Evolutionary conservation across 2,797 vertebrate genomes (phyloP).

Genomic region (Rhadinocentrus ornatus): DNA sequence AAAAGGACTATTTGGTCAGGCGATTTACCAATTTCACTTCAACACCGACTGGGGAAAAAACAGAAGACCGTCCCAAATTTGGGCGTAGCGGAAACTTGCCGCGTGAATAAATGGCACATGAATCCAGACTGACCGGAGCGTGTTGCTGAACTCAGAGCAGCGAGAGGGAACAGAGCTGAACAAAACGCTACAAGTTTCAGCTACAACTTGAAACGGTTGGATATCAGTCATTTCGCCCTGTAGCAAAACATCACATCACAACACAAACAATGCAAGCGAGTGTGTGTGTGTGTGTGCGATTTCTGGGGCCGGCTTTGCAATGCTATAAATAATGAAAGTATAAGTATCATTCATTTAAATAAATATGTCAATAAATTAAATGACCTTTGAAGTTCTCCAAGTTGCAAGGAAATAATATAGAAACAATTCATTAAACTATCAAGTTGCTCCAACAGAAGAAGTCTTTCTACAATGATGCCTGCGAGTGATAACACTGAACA

Average conservation of each 20-base stretch:
- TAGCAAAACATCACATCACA: conserved; percentile 19
- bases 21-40: background rate
- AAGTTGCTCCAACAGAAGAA: conserved; percentile 38
- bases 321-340: conserved; percentile 80
- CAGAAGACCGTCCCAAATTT: conserved; percentile 8
- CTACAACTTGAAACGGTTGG: conserved; percentile 31
- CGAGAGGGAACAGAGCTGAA: conserved; percentile 6
- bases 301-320: conserved; percentile 55
- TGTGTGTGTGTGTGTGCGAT: background rate
- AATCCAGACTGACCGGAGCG: conserved; percentile 11
- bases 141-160: background rate
- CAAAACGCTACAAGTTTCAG: conserved; percentile 15
- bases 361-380: conserved; percentile 86
- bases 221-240: conserved; percentile 56
- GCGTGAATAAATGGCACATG: conserved; percentile 9
- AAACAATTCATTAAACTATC: conserved; percentile 29
- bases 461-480: conserved; percentile 34
- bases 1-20: conserved; percentile 13
- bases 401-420: conserved; percentile 38
- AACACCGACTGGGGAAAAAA: conserved; percentile 14
- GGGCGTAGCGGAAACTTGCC: background rate
- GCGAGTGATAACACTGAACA: conserved; percentile 59
- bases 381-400: conserved; percentile 55
- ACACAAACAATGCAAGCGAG: background rate
- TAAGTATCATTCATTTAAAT: conserved; percentile 76